Evolutionary conservation across 2,113 vertebrate species (phyloP).

Genomic region (Petaurus breviceps): DNA sequence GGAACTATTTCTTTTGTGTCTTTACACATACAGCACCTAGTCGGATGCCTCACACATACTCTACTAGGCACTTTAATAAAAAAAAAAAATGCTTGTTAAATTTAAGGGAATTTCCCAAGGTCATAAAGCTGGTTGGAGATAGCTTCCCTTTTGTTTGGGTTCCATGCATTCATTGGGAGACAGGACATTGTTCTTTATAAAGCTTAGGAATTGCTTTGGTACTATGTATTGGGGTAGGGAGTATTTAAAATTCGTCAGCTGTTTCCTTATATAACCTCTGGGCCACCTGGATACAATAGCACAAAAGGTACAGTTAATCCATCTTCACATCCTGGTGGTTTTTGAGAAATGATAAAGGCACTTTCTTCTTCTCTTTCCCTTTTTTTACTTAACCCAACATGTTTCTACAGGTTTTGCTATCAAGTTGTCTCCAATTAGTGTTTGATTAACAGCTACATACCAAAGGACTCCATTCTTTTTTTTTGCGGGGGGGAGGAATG

Average conservation of each 20-base stretch:
- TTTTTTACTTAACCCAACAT: neutral
- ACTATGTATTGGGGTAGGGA: neutral
- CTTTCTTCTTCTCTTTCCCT: neutral
- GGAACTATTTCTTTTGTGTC: neutral
- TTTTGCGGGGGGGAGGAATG: constrained; percentile 10
- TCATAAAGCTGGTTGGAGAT: neutral
- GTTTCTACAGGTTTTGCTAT: neutral
- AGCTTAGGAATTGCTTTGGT: neutral
- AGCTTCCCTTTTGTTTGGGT: neutral
- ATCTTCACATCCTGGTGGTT: neutral
- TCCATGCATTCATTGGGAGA: neutral
- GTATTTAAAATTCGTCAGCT: neutral
- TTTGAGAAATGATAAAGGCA: neutral
- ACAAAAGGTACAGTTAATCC: neutral
- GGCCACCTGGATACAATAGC: neutral
- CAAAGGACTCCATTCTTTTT: neutral
- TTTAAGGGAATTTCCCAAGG: neutral
- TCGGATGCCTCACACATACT: neutral
- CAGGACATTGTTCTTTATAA: neutral
- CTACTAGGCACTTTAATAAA: neutral
- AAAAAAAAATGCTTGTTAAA: neutral
- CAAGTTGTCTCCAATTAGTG: neutral
- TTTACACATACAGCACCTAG: neutral
- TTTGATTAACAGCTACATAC: neutral
- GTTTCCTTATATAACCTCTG: neutral